A percentile compares a stretch with the other conserved stretches of the same genome.
These are phyloP conservation scores for Lagria hirta DNA, from an alignment of 2,888 invertebrate genomes.

Conservation along the genomic window DNA sequence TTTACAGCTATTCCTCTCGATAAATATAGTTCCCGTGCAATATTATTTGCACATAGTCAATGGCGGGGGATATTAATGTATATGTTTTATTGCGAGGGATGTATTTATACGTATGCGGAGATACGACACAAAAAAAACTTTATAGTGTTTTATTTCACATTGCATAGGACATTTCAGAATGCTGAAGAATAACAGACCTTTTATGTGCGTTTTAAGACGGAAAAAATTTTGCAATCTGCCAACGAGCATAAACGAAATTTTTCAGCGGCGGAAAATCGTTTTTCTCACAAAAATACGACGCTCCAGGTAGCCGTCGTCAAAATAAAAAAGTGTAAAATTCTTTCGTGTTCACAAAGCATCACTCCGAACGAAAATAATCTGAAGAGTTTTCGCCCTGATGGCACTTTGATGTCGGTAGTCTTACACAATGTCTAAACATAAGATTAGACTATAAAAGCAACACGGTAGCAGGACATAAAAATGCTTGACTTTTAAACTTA, in stretches of 20 bases:
- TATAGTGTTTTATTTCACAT: conserved; percentile 26
- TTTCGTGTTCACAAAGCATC: conserved; percentile 23
- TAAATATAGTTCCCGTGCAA: conserved; percentile 26
- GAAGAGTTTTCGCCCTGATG: conserved; percentile 8
- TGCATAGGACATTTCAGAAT: conserved; percentile 20
- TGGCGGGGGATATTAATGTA: conserved; percentile 28
- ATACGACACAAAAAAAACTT: conserved; percentile 16
- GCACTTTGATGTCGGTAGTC: conserved; percentile 14
- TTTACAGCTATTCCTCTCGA: conserved; percentile 25
- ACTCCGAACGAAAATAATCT: conserved; percentile 16
- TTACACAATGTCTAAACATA: too few relatives aligned
- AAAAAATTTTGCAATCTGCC: conserved; percentile 19
- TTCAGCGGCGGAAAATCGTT: conserved; percentile 19
- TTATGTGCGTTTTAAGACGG: conserved; percentile 12
- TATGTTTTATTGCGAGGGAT: conserved; percentile 26
- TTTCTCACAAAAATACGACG: conserved; percentile 17
- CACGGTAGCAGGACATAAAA: too few relatives aligned
- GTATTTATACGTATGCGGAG: conserved; percentile 18
- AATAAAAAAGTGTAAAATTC: conserved; percentile 26
- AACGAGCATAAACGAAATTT: conserved; percentile 14
- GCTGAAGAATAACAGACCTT: conserved; percentile 15
- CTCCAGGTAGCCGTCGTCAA: conserved; percentile 20
- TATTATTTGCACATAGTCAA: conserved; percentile 29
- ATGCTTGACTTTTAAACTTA: too few relatives aligned
- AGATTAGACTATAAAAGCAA: too few relatives aligned